Base-by-base conservation (phyloP, 2,888 invertebrate genomes). In the Coleophora flavipennella region DNA sequence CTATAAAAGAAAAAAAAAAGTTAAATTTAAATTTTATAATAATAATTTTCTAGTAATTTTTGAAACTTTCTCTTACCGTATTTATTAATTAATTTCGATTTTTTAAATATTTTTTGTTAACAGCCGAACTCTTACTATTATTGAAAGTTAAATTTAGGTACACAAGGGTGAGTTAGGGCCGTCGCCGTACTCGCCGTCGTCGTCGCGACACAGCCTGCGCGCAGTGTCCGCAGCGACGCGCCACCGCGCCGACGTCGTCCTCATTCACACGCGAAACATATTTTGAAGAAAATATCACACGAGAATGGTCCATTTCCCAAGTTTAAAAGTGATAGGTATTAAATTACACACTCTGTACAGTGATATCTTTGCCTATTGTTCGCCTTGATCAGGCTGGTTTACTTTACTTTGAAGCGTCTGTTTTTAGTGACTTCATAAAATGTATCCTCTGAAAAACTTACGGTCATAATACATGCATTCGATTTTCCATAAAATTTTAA, bases 161-260 rank as follows among this genome's bases (percentile, higher is more conserved):
- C 20, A 20, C 20, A 20, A 20, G 20, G 20, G 20, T 20, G 20
- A 20, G 20, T 4, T 20, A 20, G 20, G 6, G 20, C 20, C 20
- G 20, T 6, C 20, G 20, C 20, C 20, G 20, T 20, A 20, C 3
- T 6, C 20, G 20, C 20, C 20, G 20, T 6, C 20, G 52, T 44
- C 55, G 53, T 51, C 57, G 57, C 57, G 54, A 50, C 53, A 51
- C 57, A 59, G 59, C 66, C 68, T 64, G 76, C 71, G 74, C 74
- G 70, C 79, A 80, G 83, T 83, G 65, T 70, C 60, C 56, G 52
- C 53, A 49, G 62, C 59, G 65, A 49, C 74, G 72, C 72, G 78
- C 60, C 38, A 42, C 49, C 63, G 79, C 62, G 64, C 52, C 62
- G 76, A 81, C 81, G 81, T 78, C 69, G 62, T 59, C 68, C 71